Base-by-base conservation (phyloP, 1,140 invertebrate genomes). In the Drosophila sulfurigaster region DNA sequence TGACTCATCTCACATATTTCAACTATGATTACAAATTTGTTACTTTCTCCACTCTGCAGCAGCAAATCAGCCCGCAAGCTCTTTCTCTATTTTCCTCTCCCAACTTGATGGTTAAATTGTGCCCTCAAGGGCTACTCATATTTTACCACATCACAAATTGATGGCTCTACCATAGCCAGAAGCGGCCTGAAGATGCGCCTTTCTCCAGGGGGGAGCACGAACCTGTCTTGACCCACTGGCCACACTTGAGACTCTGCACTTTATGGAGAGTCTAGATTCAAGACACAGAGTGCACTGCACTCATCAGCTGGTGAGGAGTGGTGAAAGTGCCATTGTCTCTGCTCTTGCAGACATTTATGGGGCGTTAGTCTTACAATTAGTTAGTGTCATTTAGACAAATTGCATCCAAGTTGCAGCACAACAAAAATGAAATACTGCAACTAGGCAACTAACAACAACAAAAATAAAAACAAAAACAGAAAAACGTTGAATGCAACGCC, bases 351-450 rank as follows among this genome's bases (percentile, higher is more conserved):
- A 51, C 73, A 83, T 88, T 87, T 82, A 77, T 88, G 82, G 82
- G 85, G 82, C 83, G 82, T 87, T 88, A 88, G 80, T 88, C 80
- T 79, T 69, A 67, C 82, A 87, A 87, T 87, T 87, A 87, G 82
- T 87, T 87, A 88, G 82, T 87, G 83, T 82, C 83, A 87, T 82
- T 87, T 88, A 88, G 82, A 83, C 80, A 88, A 88, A 87, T 87
- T 87, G 83, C 77, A 74, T 59, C 13, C 64, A 83, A 73, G 58
- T 60, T 62, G 59, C 75, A 81, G 58, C 32, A 38, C 35, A 43
- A 75, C 28, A 52, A 56, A 63, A 81, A 59, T 30, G 11, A 59
- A 59, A 45, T 57, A 57, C 35, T 20, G 13, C 45, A 38, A 7
- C 30, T 20, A 3, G 6, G 32, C 30, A 52, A 49, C 45, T 45